These are phyloP conservation scores for Saccostrea echinata DNA, from an alignment of 1,140 invertebrate genomes.

Conservation along the genomic window DNA sequence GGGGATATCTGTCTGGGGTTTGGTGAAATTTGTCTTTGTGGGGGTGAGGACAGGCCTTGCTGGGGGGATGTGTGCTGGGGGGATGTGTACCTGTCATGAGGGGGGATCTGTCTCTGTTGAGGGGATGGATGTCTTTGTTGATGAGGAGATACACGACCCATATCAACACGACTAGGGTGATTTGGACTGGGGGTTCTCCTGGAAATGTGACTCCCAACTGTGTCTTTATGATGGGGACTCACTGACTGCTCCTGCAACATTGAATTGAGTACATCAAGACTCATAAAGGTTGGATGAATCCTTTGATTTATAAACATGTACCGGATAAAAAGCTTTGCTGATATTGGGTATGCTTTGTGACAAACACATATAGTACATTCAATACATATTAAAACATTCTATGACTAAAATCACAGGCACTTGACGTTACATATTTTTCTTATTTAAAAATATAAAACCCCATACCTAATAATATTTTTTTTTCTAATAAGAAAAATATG, in stretches of 20 bases:
- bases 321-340: no score
- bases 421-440: no score
- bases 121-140: conserved; percentile 37
- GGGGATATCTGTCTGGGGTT: background rate
- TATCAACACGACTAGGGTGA: background rate
- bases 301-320: no score
- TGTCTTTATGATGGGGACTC: background rate
- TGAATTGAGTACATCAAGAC: background rate
- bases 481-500: no score
- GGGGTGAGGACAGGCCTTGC: background rate
- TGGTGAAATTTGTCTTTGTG: conserved; percentile 7
- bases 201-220: background rate
- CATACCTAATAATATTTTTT: no score
- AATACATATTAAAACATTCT: no score
- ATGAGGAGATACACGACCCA: conserved; percentile 40
- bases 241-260: background rate
- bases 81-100: conserved; percentile 2
- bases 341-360: no score
- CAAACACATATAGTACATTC: no score
- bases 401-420: no score
- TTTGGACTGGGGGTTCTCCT: conserved; percentile 32
- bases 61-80: background rate
- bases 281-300: no score
- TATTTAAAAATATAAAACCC: no score
- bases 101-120: background rate